Percentiles rank a stretch among this genome's conserved stretches.
Conservation (phyloP, 1,140 invertebrate species). For the Drosophila baimaii region DNA sequence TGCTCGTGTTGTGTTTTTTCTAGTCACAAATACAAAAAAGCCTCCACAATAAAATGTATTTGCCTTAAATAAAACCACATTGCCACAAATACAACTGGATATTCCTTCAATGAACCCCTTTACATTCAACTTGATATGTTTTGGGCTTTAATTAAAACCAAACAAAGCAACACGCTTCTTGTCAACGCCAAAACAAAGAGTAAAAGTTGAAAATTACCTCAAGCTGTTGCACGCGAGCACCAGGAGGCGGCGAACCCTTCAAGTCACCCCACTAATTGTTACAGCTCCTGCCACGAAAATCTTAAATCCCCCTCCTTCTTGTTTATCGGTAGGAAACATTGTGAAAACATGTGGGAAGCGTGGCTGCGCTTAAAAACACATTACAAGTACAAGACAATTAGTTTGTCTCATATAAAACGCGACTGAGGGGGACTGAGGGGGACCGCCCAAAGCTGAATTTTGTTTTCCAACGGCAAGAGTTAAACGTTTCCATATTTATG, state of each 20-base stretch:
- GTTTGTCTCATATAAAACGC: slow-evolving; percentile 73
- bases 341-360: slow-evolving; percentile 76
- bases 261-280: slow-evolving; percentile 35
- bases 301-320: slow-evolving; percentile 34
- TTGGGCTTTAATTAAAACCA: slow-evolving; percentile 80
- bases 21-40: neutral
- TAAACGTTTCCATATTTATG: slow-evolving; percentile 84
- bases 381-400: slow-evolving; percentile 81
- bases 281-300: slow-evolving; percentile 9
- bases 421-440: neutral
- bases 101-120: neutral
- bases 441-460: neutral
- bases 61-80: neutral
- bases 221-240: slow-evolving; percentile 72
- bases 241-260: slow-evolving; percentile 16
- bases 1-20: too few relatives aligned
- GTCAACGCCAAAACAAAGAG: slow-evolving; percentile 63
- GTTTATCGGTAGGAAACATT: slow-evolving; percentile 72
- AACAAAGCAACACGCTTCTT: slow-evolving; percentile 71
- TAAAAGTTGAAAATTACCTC: slow-evolving; percentile 81
- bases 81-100: neutral
- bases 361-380: slow-evolving; percentile 81
- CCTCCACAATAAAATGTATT: neutral
- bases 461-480: slow-evolving; percentile 62
- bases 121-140: slow-evolving; percentile 49